These are phyloP conservation scores for Ochropleura leucogaster DNA, from an alignment of 2,888 invertebrate species.

Conservation along the genomic window DNA sequence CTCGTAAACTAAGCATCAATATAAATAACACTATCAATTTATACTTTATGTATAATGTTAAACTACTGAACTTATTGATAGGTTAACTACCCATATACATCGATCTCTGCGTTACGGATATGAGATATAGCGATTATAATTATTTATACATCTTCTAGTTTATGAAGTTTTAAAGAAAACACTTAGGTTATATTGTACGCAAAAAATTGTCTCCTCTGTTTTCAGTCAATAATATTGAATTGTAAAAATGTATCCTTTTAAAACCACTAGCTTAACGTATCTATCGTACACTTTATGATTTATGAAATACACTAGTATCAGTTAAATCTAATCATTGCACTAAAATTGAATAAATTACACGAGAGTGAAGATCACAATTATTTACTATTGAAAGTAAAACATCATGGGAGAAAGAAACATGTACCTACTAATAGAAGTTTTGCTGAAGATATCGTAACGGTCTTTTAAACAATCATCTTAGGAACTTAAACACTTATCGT, in stretches of 20 bases:
- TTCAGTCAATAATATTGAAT: conserved; percentile 87
- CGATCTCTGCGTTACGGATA: conserved; percentile 81
- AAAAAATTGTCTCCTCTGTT: conserved; percentile 79
- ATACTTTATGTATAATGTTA: conserved; percentile 86
- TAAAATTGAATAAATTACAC: conserved; percentile 89
- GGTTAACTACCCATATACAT: conserved; percentile 84
- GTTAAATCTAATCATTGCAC: conserved; percentile 90
- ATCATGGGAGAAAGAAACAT: conserved; percentile 70
- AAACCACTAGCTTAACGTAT: conserved; percentile 83
- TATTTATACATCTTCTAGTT: conserved; percentile 84
- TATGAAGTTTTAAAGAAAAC: conserved; percentile 78
- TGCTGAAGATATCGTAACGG: conserved; percentile 69
- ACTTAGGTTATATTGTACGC: conserved; percentile 83
- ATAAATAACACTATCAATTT: conserved; percentile 89
- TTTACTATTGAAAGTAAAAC: conserved; percentile 76
- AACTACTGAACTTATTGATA: conserved; percentile 86
- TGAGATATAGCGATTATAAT: conserved; percentile 82
- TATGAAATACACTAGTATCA: conserved; percentile 82
- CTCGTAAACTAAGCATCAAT: conserved; percentile 88
- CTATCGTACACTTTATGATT: conserved; percentile 84
- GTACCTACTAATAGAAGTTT: conserved; percentile 76
- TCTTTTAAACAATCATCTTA: conserved; percentile 69
- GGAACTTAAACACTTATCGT: conserved; percentile 77
- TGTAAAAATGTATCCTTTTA: conserved; percentile 83
- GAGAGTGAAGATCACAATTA: conserved; percentile 83